Conservation (phyloP, 2,888 invertebrate species). For the Apotomis turbidana region DNA sequence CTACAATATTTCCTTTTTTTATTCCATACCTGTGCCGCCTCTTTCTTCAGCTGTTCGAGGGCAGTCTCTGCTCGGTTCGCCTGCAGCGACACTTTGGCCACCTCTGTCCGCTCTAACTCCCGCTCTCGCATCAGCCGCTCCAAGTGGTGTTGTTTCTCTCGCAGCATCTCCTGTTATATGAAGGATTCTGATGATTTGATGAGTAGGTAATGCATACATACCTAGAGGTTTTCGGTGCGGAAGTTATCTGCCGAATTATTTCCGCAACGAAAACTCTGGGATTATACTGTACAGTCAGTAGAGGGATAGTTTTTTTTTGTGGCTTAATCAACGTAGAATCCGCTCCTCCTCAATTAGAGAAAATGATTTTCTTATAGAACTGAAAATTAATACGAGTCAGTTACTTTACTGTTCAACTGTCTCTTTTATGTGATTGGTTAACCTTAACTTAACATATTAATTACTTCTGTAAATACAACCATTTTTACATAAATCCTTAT, state of each 20-base stretch:
- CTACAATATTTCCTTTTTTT: neutral
- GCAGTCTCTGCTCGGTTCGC: conserved; percentile 90
- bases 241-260: too few relatives aligned
- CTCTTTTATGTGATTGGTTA: too few relatives aligned
- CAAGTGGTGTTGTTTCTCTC: conserved; percentile 97
- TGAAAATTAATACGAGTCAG: too few relatives aligned
- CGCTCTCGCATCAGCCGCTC: conserved; percentile 95
- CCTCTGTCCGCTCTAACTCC: conserved; percentile 94
- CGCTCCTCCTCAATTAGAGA: too few relatives aligned
- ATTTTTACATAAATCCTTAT: conserved; percentile 7
- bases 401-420: too few relatives aligned
- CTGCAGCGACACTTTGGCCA: conserved; percentile 92
- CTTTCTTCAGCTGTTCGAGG: conserved; percentile 83
- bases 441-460: neutral
- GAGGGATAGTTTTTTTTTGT: too few relatives aligned
- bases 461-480: conserved; percentile 10
- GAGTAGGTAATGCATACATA: too few relatives aligned
- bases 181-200: conserved; percentile 4
- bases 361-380: too few relatives aligned
- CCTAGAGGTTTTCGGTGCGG: too few relatives aligned
- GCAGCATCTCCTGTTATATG: conserved; percentile 89
- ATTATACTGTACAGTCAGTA: too few relatives aligned
- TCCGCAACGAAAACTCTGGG: too few relatives aligned
- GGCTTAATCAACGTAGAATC: too few relatives aligned
- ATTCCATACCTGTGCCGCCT: conserved; percentile 85